phyloP scores from a whole-genome alignment of 2,113 vertebrate species.

The Halcyon senegalensis region DNA sequence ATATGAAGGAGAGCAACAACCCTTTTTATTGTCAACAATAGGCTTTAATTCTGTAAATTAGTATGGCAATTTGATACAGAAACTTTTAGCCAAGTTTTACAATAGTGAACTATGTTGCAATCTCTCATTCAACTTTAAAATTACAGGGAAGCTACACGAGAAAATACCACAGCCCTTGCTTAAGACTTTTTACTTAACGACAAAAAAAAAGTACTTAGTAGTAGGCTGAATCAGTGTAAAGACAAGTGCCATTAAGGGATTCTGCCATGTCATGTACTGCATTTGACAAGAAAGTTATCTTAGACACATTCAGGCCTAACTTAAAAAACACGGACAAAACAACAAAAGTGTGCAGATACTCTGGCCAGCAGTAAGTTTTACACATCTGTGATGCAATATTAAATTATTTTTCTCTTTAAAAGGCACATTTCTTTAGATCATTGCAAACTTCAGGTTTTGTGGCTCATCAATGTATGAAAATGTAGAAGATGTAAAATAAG shows the following conservation, averaged over 20 bases:
- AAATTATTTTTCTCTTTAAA: constrained; percentile 39
- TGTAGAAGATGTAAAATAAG: constrained; percentile 18
- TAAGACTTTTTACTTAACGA: not conserved
- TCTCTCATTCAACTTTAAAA: constrained; percentile 34
- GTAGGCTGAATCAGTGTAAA: constrained; percentile 22
- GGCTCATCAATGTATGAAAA: constrained; percentile 27
- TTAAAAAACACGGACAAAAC: constrained; percentile 18
- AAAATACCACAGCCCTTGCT: not conserved
- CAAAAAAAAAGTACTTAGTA: not conserved
- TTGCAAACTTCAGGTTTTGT: constrained; percentile 14
- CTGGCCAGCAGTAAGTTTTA: constrained; percentile 54
- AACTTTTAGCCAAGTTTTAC: constrained; percentile 44
- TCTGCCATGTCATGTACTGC: not conserved
- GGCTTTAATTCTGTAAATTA: constrained; percentile 59
- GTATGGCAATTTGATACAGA: constrained; percentile 28
- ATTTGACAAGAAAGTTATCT: not conserved
- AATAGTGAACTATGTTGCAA: constrained; percentile 5
- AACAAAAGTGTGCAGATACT: not conserved
- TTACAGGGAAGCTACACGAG: constrained; percentile 14
- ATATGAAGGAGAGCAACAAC: not conserved
- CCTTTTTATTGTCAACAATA: constrained; percentile 28
- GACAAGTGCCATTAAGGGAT: not conserved
- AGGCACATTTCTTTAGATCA: constrained; percentile 70
- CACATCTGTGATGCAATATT: not conserved
- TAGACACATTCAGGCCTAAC: constrained; percentile 23